Evolutionary conservation across 2,113 vertebrate genomes (phyloP), one percentile per base, ranked within the genome.

Genomic region (Cephalopterus ornatus): DNA sequence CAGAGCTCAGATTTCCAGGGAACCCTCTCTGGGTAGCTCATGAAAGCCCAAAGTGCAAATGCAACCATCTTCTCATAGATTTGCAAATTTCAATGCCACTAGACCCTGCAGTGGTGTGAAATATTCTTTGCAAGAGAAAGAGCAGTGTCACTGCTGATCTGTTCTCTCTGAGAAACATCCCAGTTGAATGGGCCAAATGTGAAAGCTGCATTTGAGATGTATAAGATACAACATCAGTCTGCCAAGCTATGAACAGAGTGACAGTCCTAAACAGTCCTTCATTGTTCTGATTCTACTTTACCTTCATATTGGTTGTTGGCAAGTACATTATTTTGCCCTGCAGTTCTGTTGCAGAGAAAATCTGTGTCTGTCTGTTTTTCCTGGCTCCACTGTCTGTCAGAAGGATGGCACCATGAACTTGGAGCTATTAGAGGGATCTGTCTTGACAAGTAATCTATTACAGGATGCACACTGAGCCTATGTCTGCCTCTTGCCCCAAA

Each of bases 241-340:
- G 55, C 32, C 47, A 56, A 79, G 32, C 50, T 56, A 47, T 35
- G 27, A 85, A 42, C 52, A 83, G 9, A 74, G 46, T 52, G 80
- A 86, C 91, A 82, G 61, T 42, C 55, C 75, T 91, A 50, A 82
- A 41, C 12, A 59, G 66, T 61, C 61, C 75, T 66, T 91, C 85
- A 85, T 93, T 93, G 91, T 91, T 85, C 80, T 52, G 61, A 74
- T 82, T 91, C 61, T 79, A 15, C 42, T 89, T 74, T 75, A 71
- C 66, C 62, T 74, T 82, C 80, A 14, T 47, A 65, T 32, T 44
- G 50, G 19, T 44, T 73, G 39, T 49, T 49, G 71, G 87, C 79
- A 70, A 79, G n/a, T 52, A 8, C 41, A 22, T 13, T 55, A 24
- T 55, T 81, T 65, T 77, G 65, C 83, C 74, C 65, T 91, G 61